Evolutionary conservation across 64 coral and sea anemone species (phyloP).

Genomic region (Montipora sp.): DNA sequence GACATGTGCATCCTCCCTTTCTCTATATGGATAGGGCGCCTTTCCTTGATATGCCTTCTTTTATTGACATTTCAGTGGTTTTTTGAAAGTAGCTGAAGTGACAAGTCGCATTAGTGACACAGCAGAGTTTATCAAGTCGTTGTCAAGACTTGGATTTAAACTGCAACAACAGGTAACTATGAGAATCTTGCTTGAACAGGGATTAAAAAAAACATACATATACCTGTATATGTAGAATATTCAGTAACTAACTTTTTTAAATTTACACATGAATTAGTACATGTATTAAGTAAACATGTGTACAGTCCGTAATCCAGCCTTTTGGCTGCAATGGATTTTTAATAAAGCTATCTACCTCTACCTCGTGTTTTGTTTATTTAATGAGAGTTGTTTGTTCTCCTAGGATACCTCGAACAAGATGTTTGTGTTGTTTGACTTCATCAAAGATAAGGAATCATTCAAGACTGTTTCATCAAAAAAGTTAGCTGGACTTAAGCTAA

Average conservation of each 20-base stretch:
- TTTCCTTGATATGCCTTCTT: background rate
- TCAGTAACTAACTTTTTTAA: no score
- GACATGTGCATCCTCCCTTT: background rate
- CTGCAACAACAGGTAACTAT: conserved; percentile 51
- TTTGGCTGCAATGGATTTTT: no score
- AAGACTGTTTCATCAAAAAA: conserved; percentile 21
- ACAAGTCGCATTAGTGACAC: conserved; percentile 80
- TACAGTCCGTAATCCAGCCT: no score
- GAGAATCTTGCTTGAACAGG: no score
- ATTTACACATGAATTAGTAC: no score
- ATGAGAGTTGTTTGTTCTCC: conserved; percentile 22
- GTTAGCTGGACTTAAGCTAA: conserved; percentile 44
- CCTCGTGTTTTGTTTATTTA: no score
- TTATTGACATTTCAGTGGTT: conserved; percentile 70
- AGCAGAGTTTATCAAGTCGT: conserved; percentile 52
- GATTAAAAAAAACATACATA: no score
- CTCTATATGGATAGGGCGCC: no score
- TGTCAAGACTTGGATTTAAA: conserved; percentile 76
- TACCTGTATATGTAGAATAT: no score
- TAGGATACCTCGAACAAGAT: conserved; percentile 96
- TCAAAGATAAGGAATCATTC: conserved; percentile 34
- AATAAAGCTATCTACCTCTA: no score
- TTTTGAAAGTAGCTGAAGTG: conserved; percentile 93
- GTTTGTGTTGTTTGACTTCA: conserved; percentile 89
- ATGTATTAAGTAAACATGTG: no score